Evolutionary conservation across 2,888 invertebrate species (phyloP), one percentile per base, ranked within the genome.

Genomic region (Amblyjoppa fuscipennis): DNA sequence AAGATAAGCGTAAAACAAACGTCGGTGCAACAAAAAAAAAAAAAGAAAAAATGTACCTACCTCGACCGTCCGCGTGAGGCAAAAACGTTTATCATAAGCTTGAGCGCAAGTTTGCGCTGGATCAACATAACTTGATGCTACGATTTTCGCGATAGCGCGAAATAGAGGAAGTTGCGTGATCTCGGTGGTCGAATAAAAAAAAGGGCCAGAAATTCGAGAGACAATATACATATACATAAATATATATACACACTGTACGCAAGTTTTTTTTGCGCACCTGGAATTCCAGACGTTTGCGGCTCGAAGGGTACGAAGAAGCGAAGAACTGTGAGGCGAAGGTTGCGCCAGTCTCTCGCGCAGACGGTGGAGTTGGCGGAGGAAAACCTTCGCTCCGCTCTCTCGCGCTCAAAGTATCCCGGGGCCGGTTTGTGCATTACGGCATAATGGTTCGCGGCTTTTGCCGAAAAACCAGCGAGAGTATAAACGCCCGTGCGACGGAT

Each of bases 311-410:
- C 74, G 56, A 68, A 68, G 38, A 20, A 6, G 13, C 7, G 20
- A 38, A 34, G 66, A 66, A n/a, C 51, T 31, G 51, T 16, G 59
- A 64, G 69, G 66, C 75, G 77, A 73, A 73, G 61, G 69, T 73
- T 70, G 76, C 74, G 70, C 34, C 71, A 66, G 66, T 80, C 70
- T 68, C 70, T 81, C 51, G 25, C 45, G 69, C 66, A 59, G 76
- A 77, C 45, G 13, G 13, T 45, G 77, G 38, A 49, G 64, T 68
- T 68, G 78, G 75, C 51, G 31, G 84, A 87, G 70, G 80, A 86
- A 83, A 88, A 86, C 73, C 86, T 85, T 82, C 75, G 82, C 82
- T 79, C 73, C 49, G n/a, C 45, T 45, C 59, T 59, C 59, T 59
- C 59, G 59, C 59, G 53, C 66, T 76, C 51, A 59, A 34, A 86